Conservation (phyloP, 2,888 invertebrate genomes). For the Spialia ferax region DNA sequence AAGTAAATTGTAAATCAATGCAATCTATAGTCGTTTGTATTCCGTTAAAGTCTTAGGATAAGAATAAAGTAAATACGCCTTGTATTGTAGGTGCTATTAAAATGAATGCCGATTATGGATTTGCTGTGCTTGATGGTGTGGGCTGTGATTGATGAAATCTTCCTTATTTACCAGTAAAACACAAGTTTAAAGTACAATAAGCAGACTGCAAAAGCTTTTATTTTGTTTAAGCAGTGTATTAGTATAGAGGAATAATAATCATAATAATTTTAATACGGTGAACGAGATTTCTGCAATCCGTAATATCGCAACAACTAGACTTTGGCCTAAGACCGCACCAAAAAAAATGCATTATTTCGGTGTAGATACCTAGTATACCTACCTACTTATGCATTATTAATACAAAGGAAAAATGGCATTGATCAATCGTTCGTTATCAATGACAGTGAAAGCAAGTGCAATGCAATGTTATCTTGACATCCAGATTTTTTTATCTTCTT, state of each 20-base stretch:
- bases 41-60: conserved; percentile 15
- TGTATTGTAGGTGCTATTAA: conserved; percentile 21
- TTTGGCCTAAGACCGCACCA: too few species aligned
- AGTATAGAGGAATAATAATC: background rate
- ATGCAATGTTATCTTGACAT: too few species aligned
- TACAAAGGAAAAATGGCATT: too few species aligned
- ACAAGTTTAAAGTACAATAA: background rate
- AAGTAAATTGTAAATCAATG: conserved; percentile 36
- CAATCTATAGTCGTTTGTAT: conserved; percentile 16
- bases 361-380: too few species aligned
- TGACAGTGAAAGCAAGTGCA: too few species aligned
- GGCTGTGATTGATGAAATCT: background rate
- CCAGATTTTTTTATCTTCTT: too few species aligned
- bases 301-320: too few species aligned
- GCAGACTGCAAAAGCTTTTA: background rate
- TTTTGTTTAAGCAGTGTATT: background rate
- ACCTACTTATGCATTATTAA: too few species aligned
- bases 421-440: too few species aligned
- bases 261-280: too few species aligned
- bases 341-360: too few species aligned
- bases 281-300: too few species aligned
- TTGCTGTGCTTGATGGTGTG: conserved; percentile 14
- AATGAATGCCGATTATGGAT: conserved; percentile 27
- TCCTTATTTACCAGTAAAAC: conserved; percentile 3
- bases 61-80: conserved; percentile 24